These are phyloP conservation scores for Acrocephalus arundinaceus DNA, from an alignment of 2,113 vertebrate genomes.

Conservation along the genomic window DNA sequence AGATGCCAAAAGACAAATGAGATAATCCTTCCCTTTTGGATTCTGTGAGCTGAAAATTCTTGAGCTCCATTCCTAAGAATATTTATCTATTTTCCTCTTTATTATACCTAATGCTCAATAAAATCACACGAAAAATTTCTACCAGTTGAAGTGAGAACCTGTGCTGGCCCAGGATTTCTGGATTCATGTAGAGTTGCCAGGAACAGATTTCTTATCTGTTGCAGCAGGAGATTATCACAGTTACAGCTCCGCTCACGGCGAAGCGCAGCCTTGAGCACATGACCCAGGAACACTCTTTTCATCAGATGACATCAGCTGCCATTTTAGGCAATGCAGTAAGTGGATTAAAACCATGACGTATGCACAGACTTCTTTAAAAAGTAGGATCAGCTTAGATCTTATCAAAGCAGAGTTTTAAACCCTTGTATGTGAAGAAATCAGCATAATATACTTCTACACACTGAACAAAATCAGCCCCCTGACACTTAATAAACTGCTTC, in stretches of 20 bases:
- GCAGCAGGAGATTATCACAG: not conserved
- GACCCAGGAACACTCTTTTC: not conserved
- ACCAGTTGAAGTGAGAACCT: not conserved
- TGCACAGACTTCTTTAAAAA: not conserved
- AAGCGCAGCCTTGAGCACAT: not conserved
- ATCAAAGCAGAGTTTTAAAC: not conserved
- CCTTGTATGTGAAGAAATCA: not conserved
- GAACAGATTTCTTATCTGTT: not conserved
- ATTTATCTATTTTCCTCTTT: not conserved
- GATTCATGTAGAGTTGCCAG: not conserved
- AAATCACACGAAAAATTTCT: not conserved
- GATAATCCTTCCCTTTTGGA: not conserved
- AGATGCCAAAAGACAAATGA: not conserved
- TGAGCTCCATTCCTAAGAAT: not conserved
- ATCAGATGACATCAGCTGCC: not conserved
- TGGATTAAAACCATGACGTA: not conserved
- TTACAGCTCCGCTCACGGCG: not conserved
- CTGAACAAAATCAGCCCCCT: not conserved
- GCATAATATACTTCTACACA: not conserved
- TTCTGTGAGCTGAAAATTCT: not conserved
- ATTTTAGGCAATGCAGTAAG: not conserved
- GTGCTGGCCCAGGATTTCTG: not conserved
- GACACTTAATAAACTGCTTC: not conserved
- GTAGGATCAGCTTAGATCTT: not conserved
- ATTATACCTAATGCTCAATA: not conserved